phyloP scores from a whole-genome alignment of 2,888 invertebrate species.

The Watsonalla binaria region DNA sequence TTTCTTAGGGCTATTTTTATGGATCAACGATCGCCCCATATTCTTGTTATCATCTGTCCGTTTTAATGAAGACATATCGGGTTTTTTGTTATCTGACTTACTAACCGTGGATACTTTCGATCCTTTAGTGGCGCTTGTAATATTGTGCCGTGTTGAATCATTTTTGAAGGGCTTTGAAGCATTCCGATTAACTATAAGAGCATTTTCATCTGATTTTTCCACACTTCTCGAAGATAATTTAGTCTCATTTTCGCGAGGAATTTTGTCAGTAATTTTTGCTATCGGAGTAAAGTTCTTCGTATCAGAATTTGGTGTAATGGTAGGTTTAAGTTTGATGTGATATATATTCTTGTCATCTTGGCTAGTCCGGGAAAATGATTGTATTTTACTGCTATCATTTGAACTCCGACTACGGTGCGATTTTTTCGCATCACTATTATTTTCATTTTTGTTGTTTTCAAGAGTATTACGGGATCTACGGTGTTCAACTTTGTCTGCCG shows the following conservation, averaged over 20 bases:
- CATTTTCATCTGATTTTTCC: background rate
- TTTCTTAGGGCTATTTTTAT: background rate
- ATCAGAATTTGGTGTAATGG: background rate
- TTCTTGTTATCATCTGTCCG: background rate
- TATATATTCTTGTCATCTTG: background rate
- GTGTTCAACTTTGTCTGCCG: slow-evolving; percentile 1
- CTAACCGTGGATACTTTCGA: background rate
- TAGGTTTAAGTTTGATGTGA: background rate
- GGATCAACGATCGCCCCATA: background rate
- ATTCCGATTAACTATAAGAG: background rate
- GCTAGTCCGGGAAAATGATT: background rate
- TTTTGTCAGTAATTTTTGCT: background rate
- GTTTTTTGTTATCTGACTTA: background rate
- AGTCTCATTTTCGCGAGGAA: background rate
- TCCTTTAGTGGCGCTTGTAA: background rate
- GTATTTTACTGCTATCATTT: background rate
- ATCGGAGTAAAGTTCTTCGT: background rate
- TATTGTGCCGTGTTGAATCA: background rate
- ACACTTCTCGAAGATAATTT: background rate
- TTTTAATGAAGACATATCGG: background rate
- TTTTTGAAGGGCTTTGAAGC: background rate
- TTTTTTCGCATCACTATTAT: background rate
- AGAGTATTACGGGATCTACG: background rate
- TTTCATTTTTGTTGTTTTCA: background rate
- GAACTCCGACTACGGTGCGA: background rate